Percentiles rank a stretch among this genome's conserved stretches.
These are phyloP conservation scores for Ornithoptera alexandrae DNA, from an alignment of 2,888 invertebrate genomes.

Conservation along the genomic window DNA sequence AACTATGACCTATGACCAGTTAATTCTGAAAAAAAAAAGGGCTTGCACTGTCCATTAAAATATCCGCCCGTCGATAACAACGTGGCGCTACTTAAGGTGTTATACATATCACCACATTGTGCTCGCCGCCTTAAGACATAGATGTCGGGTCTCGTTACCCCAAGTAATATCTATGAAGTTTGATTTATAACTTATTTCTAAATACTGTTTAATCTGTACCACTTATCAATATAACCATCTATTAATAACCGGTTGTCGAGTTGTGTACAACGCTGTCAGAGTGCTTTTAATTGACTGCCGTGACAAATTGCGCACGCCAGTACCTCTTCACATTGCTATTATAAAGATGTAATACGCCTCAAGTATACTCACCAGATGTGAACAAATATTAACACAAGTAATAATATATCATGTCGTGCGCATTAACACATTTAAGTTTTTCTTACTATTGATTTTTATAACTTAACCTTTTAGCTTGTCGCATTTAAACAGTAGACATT, in stretches of 20 bases:
- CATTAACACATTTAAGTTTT: constrained; percentile 24
- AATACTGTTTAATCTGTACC: constrained; percentile 17
- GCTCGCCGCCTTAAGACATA: no score
- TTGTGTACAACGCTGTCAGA: constrained; percentile 37
- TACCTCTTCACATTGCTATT: constrained; percentile 44
- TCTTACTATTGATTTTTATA: constrained; percentile 16
- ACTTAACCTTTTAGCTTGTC: constrained; percentile 5
- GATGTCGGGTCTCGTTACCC: no score
- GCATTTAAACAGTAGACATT: background rate
- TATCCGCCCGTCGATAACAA: no score
- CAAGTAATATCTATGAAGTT: no score
- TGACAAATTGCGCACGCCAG: constrained; percentile 41
- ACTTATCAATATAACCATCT: constrained; percentile 31
- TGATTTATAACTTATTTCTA: constrained; percentile 2
- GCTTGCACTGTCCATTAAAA: no score
- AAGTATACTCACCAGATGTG: constrained; percentile 24
- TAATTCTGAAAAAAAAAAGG: no score
- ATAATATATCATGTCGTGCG: constrained; percentile 12
- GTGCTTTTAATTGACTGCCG: constrained; percentile 49
- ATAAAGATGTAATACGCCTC: constrained; percentile 48
- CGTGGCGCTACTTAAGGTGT: no score
- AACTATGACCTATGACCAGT: no score
- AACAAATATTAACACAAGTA: constrained; percentile 25
- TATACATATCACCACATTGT: no score
- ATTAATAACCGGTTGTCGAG: constrained; percentile 33